Evolutionary conservation across 2,888 invertebrate species (phyloP), one percentile per base, ranked within the genome.

Genomic region (Diaperis boleti): DNA sequence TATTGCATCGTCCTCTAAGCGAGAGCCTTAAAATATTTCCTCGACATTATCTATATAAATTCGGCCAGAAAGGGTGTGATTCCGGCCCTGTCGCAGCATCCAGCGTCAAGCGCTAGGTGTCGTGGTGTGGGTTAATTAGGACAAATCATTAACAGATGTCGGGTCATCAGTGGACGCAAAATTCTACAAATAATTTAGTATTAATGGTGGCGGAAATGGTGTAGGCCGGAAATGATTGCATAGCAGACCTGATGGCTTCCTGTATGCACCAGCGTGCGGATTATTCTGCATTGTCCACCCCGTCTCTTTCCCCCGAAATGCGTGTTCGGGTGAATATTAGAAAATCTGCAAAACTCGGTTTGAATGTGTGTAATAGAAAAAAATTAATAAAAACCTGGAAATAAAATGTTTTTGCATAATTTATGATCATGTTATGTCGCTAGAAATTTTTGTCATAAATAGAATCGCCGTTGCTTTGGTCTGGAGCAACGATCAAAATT

Each of bases 111-210:
- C 47, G 64, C 45, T 22, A 54, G 69, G 67, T 71, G 70, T 67
- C 67, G 63, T 66, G 74, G 74, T 70, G 69, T 74, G 77, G 75
- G 79, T 79, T 81, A 82, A 82, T 82, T 82, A 82, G 81, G 78
- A 76, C 81, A 79, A 82, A 82, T 82, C 81, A 82, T 82, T 81
- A 81, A 79, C 82, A 82, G 81, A 81, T 81, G 81, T 80, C 78
- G 76, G 76, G 74, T 72, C 78, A 76, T 78, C 70, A 69, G 66
- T 67, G 71, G 65, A 74, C 76, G 75, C 77, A 78, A 80, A 80
- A 79, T 79, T 79, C 78, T 79, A 78, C 80, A 80, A 81, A 80
- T 80, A 79, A 81, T 81, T 81, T 75, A 80, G 79, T 77, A 78
- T 78, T 80, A 79, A 79, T 78, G 76, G 74, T 72, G 73, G 74